phyloP scores from a whole-genome alignment of 2,113 vertebrate genomes.

The Leuciscus idus region DNA sequence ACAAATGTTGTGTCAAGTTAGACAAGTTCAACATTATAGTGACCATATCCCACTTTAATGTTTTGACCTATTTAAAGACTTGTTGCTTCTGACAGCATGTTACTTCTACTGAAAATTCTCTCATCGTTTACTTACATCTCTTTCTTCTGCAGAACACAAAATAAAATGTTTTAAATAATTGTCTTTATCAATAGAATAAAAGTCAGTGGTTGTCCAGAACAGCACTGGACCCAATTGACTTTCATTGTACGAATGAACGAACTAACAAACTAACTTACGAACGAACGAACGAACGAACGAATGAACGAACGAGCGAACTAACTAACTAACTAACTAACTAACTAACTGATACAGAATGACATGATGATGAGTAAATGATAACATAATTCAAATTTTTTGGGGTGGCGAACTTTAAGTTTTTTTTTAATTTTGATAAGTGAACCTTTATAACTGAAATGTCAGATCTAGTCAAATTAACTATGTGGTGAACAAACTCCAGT shows the following conservation, averaged over 20 bases:
- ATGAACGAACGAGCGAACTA: rapidly evolving
- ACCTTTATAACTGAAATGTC: conserved; percentile 14
- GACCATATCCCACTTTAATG: background rate
- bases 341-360: too few species aligned
- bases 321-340: too few species aligned
- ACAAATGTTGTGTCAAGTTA: conserved; percentile 31
- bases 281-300: too few species aligned
- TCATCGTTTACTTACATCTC: background rate
- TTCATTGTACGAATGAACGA: too few species aligned
- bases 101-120: background rate
- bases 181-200: background rate
- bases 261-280: too few species aligned
- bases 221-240: background rate
- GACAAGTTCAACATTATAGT: conserved; percentile 1
- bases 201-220: background rate
- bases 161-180: background rate
- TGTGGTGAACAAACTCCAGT: background rate
- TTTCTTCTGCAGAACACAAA: too few species aligned
- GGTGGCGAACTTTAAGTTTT: background rate
- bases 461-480: background rate
- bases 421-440: background rate
- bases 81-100: background rate
- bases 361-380: too few species aligned
- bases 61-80: conserved; percentile 24
- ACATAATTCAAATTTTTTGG: too few species aligned